Percentiles rank a stretch among this genome's conserved stretches.
These are phyloP conservation scores for Melanostoma scalare DNA, from an alignment of 2,888 invertebrate genomes.

Conservation along the genomic window DNA sequence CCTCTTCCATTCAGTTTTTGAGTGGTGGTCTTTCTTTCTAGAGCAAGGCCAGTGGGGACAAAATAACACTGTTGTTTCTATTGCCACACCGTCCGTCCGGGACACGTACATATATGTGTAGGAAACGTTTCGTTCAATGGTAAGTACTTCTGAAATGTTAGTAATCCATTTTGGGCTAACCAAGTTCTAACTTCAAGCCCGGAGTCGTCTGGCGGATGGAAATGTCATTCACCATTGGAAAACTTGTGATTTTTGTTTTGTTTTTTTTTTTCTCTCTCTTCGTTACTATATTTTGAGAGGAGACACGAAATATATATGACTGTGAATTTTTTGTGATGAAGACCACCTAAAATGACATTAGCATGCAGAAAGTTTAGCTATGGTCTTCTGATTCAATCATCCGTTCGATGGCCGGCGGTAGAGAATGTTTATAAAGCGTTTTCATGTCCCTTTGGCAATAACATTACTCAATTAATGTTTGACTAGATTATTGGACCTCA, in stretches of 20 bases:
- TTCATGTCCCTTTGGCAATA: not conserved
- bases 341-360: slow-evolving; percentile 61
- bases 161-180: slow-evolving; percentile 67
- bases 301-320: slow-evolving; percentile 35
- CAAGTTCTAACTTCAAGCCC: slow-evolving; percentile 55
- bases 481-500: too few species aligned
- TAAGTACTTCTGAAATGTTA: slow-evolving; percentile 60
- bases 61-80: slow-evolving; percentile 49
- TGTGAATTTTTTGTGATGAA: slow-evolving; percentile 18
- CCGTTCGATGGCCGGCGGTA: slow-evolving; percentile 45
- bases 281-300: not conserved
- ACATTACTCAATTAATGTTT: too few species aligned
- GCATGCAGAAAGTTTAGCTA: slow-evolving; percentile 65
- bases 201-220: slow-evolving; percentile 48
- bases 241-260: slow-evolving; percentile 20
- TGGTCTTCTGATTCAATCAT: slow-evolving; percentile 68
- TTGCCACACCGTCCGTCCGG: not conserved
- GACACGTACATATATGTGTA: slow-evolving; percentile 11
- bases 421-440: slow-evolving; percentile 19
- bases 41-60: slow-evolving; percentile 43
- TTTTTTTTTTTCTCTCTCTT: not conserved
- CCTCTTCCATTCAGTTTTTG: slow-evolving; percentile 48
- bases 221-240: slow-evolving; percentile 43
- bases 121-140: slow-evolving; percentile 42
- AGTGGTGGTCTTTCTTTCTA: slow-evolving; percentile 35